Conservation (phyloP, 2,113 vertebrate genomes). For the Gallinago undulata region DNA sequence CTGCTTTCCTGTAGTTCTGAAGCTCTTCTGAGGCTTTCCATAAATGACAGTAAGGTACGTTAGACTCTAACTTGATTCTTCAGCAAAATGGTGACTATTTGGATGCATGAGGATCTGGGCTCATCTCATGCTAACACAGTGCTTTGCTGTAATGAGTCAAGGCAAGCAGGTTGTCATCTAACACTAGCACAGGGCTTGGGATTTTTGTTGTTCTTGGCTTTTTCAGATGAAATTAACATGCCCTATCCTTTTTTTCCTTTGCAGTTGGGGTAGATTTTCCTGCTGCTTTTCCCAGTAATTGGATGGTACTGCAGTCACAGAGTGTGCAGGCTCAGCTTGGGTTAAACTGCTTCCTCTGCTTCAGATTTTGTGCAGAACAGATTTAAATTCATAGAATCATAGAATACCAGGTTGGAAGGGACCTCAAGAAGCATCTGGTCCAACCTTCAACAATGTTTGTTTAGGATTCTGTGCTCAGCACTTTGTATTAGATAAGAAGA, state of each 20-base stretch:
- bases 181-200: not conserved
- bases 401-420: not conserved
- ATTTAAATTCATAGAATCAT: not conserved
- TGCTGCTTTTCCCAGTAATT: not conserved
- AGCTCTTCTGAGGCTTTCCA: not conserved
- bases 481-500: conserved; percentile 25
- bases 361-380: not conserved
- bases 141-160: not conserved
- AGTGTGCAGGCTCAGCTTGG: not conserved
- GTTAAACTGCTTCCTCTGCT: not conserved
- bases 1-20: not conserved
- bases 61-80: not conserved
- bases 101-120: rapidly evolving
- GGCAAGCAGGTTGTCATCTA: not conserved
- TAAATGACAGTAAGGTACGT: not conserved
- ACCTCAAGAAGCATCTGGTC: not conserved
- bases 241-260: not conserved
- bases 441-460: not conserved
- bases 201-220: not conserved
- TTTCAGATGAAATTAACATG: not conserved
- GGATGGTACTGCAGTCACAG: not conserved
- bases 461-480: conserved; percentile 51
- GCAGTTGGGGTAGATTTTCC: not conserved
- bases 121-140: not conserved
- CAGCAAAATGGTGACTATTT: not conserved